Base-by-base conservation (phyloP, 2,797 vertebrate species). In the Halcyon smyrnensis region DNA sequence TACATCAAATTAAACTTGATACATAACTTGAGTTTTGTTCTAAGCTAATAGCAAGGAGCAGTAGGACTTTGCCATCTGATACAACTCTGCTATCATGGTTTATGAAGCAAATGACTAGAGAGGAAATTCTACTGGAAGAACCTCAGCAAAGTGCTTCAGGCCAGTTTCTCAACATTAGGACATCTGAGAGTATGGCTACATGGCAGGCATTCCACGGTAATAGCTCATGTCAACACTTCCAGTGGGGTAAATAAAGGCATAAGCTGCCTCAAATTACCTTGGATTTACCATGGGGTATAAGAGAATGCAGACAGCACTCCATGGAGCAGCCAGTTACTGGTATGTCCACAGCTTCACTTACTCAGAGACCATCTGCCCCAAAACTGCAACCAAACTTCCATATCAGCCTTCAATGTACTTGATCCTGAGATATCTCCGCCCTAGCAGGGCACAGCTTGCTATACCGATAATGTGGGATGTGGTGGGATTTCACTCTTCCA, bases 171-270 rank as follows among this genome's bases (percentile, higher is more conserved):
- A 86, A 20, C 50, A 32, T 48, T 9, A 87, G 79, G 75, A 83
- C 71, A 89, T 71, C 68, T 50, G 62, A 95, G 51, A 91, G 56
- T 60, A 83, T 16, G 53, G 87, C 79, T 91, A 64, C 45, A 23
- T 57, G 69, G 82, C 56, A 85, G 64, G 69, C 79, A 91, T 89
- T 92, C 91, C 76, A 75, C 2, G 2, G 48, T 37, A 89, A 93
- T 14, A 86, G 76, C 53, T 91, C 13, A 0, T 60, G 54, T 90
- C 94, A 91, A 24, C 91, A 50, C 76, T 91, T 85, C 82, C 67
- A n/a, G 34, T 60, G 62, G 32, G 62, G 53, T 91, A 90, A 95
- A 94, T 45, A 95, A 87, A 95, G 79, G 76, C 62, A 85, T 74
- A 86, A 95, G 5, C 34, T 86, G 79, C 85, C 50, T 77, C 85